These are phyloP conservation scores for Stichodactyla helianthus DNA, from an alignment of 64 coral and sea anemone species.

Conservation along the genomic window DNA sequence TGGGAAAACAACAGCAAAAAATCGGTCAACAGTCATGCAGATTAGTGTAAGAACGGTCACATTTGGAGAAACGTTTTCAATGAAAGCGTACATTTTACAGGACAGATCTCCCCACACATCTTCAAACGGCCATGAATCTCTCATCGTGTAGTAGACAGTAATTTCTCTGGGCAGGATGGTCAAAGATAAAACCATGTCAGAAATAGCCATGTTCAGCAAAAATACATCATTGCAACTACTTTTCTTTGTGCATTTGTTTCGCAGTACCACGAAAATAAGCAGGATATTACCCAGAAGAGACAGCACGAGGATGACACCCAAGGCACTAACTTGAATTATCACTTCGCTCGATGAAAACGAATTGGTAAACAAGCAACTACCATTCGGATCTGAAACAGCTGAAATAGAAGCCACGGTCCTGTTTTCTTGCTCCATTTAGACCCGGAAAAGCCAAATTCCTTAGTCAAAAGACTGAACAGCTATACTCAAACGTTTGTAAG, in stretches of 20 bases:
- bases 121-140: background rate
- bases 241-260: background rate
- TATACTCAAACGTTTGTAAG: too few relatives aligned
- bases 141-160: background rate
- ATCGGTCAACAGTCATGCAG: background rate
- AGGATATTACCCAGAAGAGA: background rate
- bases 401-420: background rate
- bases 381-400: background rate
- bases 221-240: background rate
- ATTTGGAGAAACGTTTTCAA: background rate
- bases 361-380: background rate
- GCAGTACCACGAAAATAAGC: background rate
- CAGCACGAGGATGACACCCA: background rate
- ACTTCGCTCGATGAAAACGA: conserved; percentile 3
- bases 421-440: background rate
- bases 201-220: conserved; percentile 4
- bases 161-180: background rate
- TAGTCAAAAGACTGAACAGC: too few relatives aligned
- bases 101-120: background rate
- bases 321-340: background rate
- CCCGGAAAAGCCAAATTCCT: background rate
- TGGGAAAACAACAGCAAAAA: background rate
- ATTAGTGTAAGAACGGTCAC: background rate
- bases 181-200: conserved; percentile 6
- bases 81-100: background rate